Evolutionary conservation across 2,113 vertebrate genomes (phyloP).

Genomic region (Sminthopsis crassicaudata): DNA sequence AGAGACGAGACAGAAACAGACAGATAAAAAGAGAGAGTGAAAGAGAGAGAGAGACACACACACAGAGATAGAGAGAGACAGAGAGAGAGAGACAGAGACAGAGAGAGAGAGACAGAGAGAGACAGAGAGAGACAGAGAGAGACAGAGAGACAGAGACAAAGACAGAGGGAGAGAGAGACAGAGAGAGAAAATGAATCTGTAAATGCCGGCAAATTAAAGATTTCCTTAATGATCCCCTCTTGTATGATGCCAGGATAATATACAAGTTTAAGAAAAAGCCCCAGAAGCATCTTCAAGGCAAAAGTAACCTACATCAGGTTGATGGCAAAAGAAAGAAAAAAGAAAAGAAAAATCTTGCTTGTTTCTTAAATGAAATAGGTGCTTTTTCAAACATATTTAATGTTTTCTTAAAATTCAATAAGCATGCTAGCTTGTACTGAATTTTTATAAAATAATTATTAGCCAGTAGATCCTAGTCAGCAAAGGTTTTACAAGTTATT

Average conservation of each 20-base stretch:
- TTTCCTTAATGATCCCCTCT: neutral
- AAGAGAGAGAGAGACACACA: too few relatives aligned
- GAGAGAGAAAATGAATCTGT: neutral
- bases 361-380: neutral
- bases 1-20: too few relatives aligned
- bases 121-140: too few relatives aligned
- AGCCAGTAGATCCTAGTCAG: conserved; percentile 76
- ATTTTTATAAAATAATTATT: conserved; percentile 69
- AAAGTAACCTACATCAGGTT: conserved; percentile 29
- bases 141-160: neutral
- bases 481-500: conserved; percentile 79
- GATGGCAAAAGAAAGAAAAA: conserved; percentile 39
- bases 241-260: neutral
- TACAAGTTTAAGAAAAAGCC: neutral
- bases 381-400: conserved; percentile 35
- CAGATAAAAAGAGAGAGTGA: too few relatives aligned
- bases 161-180: too few relatives aligned
- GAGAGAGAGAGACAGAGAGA: neutral
- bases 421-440: conserved; percentile 8
- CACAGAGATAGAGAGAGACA: too few relatives aligned
- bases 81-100: too few relatives aligned
- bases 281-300: conserved; percentile 42
- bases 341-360: conserved; percentile 30
- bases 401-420: conserved; percentile 10
- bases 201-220: neutral